Percentiles rank a stretch among this genome's conserved stretches.
These are phyloP conservation scores for Arizona elegans DNA, from an alignment of 2,113 vertebrate species.

Conservation along the genomic window DNA sequence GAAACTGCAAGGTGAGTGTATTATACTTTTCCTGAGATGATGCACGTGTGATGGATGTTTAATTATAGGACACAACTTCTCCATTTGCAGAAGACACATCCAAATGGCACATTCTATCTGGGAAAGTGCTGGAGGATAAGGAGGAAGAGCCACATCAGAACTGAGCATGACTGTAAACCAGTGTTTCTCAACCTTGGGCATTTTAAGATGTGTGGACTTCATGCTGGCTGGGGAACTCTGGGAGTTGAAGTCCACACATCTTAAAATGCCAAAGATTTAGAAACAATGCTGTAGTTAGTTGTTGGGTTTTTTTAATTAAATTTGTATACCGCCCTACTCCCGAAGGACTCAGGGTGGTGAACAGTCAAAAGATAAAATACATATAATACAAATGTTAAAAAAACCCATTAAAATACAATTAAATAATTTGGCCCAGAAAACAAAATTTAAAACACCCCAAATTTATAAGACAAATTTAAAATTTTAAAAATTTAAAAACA, in stretches of 20 bases:
- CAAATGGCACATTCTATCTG: not conserved
- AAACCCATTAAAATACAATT: too few species aligned
- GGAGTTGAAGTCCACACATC: not conserved
- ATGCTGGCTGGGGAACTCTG: not conserved
- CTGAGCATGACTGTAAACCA: not conserved
- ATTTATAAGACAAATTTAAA: too few species aligned
- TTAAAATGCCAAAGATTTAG: not conserved
- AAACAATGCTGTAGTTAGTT: not conserved
- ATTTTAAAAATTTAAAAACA: too few species aligned
- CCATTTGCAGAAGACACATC: not conserved
- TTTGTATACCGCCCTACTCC: too few species aligned
- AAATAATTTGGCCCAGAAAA: too few species aligned
- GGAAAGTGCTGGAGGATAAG: not conserved
- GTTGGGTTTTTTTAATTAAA: too few species aligned
- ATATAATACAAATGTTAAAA: too few species aligned
- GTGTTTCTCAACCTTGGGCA: not conserved
- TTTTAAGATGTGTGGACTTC: not conserved
- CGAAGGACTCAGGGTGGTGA: too few species aligned
- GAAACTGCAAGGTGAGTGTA: slow-evolving; percentile 85
- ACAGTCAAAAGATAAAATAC: too few species aligned
- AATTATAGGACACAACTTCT: not conserved
- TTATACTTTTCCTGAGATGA: not conserved
- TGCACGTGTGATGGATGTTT: fast-evolving
- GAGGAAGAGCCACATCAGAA: not conserved
- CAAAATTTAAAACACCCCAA: too few species aligned